Evolutionary conservation across 2,888 invertebrate species (phyloP).

Genomic region (Cantharis rufa): DNA sequence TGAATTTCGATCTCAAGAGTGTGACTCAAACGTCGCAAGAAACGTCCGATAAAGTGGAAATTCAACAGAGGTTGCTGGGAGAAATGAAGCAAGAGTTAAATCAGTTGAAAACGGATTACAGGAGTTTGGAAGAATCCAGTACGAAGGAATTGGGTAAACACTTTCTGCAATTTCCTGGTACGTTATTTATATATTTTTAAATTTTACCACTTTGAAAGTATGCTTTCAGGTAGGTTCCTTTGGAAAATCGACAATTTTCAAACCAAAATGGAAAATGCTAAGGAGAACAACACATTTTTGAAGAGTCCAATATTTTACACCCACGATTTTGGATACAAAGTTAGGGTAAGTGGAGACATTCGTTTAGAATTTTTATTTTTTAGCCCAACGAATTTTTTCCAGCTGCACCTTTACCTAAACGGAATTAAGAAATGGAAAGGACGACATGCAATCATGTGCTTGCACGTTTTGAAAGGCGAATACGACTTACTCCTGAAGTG

Average conservation of each 20-base stretch:
- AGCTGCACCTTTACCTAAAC: slow-evolving; percentile 72
- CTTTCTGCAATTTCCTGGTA: slow-evolving; percentile 22
- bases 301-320: slow-evolving; percentile 72
- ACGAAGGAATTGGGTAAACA: slow-evolving; percentile 10
- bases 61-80: slow-evolving; percentile 54
- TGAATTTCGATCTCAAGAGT: slow-evolving; percentile 59
- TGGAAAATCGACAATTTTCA: slow-evolving; percentile 73
- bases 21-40: slow-evolving; percentile 59
- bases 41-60: slow-evolving; percentile 59
- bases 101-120: slow-evolving; percentile 56
- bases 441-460: slow-evolving; percentile 70
- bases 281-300: slow-evolving; percentile 65
- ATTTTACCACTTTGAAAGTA: background rate
- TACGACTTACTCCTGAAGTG: slow-evolving; percentile 73
- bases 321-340: slow-evolving; percentile 73
- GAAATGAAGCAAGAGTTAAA: slow-evolving; percentile 53
- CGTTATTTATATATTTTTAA: background rate
- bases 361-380: background rate
- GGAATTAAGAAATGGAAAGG: slow-evolving; percentile 79
- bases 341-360: slow-evolving; percentile 60
- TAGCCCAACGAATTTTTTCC: slow-evolving; percentile 18
- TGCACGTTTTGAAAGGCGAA: slow-evolving; percentile 70
- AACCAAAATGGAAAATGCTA: slow-evolving; percentile 69
- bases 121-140: slow-evolving; percentile 51
- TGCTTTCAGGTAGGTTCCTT: background rate